A percentile compares a stretch with the other conserved stretches of the same genome.
These are phyloP conservation scores for Pygmarrhopalites habei DNA, from an alignment of 1,140 invertebrate genomes.

Conservation along the genomic window DNA sequence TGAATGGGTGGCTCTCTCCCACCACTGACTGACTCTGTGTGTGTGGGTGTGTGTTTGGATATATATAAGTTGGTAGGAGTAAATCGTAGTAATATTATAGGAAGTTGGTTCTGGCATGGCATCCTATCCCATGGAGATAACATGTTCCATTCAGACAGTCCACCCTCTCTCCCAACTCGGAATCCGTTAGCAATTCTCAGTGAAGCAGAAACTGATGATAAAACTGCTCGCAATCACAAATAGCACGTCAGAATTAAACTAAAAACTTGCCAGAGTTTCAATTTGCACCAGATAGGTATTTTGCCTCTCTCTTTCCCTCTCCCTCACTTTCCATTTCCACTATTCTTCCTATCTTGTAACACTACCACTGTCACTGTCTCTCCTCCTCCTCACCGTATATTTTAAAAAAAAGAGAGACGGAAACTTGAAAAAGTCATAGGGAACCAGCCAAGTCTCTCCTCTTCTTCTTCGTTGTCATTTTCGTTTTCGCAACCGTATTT, in stretches of 20 bases:
- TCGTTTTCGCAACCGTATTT: too few species aligned
- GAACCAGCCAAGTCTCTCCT: too few species aligned
- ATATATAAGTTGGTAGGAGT: background rate
- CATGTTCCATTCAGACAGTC: slow-evolving; percentile 36
- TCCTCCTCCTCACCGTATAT: too few species aligned
- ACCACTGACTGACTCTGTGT: too few species aligned
- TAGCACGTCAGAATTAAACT: slow-evolving; percentile 39
- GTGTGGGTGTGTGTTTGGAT: background rate
- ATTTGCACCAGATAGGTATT: slow-evolving; percentile 28
- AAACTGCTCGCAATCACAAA: slow-evolving; percentile 39
- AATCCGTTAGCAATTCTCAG: slow-evolving; percentile 40
- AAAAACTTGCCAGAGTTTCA: slow-evolving; percentile 38
- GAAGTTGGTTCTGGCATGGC: slow-evolving; percentile 29
- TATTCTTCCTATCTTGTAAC: too few species aligned
- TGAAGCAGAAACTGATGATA: slow-evolving; percentile 40
- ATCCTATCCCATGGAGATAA: slow-evolving; percentile 32
- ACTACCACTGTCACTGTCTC: too few species aligned
- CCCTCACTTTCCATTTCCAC: background rate
- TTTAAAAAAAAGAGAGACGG: too few species aligned
- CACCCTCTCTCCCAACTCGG: slow-evolving; percentile 20
- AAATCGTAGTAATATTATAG: slow-evolving; percentile 21
- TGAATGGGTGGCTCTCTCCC: too few species aligned
- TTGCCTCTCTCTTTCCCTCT: slow-evolving; percentile 4
- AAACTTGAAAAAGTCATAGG: too few species aligned
- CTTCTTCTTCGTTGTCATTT: too few species aligned